Evolutionary conservation across 2,888 invertebrate genomes (phyloP), one percentile per base, ranked within the genome.

Genomic region (Tholera decimalis): DNA sequence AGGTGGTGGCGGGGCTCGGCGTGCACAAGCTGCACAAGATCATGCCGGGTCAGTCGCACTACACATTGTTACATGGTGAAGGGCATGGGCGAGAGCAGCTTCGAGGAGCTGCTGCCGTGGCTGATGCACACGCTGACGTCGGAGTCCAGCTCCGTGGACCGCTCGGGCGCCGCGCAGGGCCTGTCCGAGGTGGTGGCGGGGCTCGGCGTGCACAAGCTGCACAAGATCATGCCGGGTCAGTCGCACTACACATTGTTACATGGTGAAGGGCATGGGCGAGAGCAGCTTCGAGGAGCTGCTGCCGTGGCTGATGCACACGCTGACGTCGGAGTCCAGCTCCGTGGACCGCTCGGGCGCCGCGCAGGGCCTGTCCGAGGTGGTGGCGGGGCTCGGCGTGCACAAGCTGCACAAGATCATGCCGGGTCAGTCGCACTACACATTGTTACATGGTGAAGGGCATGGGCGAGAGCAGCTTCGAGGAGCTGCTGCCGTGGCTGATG

Each of bases 171-270:
- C 53, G 99, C 99, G 15, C 98, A 99, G 93, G 99, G 99, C 55
- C 96, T 99, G n/a, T 98, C 98, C 68, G 99, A 99, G 95, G 99
- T 99, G 7, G 98, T 99, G 28, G 99, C 99, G 58, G 99, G 99
- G 24, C 96, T 99, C 62, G 99, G 99, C 18, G 98, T 98, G 33
- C 98, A 98, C 85, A 99, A 99, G 92, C 96, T 99, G 77, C 98
- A 99, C 87, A 98, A 98, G 92, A 97, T 99, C 58, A 99, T 99
- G 99, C 99, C 99, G 0, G 97, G 96, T 96, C 3, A 50, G 74
- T 44, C 0, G 11, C 11, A 1, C n/a, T 1, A 2, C 0, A 47
- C 22, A 11, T 3, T 39, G 3, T 41, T 20, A 11, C 41, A 37
- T 37, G 35, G 2, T 99, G 49, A 97, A 98, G 79, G 99, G 99